A percentile compares a stretch with the other conserved stretches of the same genome.
phyloP scores from a whole-genome alignment of 2,888 invertebrate species.

The Branchinecta sandiegonensis region DNA sequence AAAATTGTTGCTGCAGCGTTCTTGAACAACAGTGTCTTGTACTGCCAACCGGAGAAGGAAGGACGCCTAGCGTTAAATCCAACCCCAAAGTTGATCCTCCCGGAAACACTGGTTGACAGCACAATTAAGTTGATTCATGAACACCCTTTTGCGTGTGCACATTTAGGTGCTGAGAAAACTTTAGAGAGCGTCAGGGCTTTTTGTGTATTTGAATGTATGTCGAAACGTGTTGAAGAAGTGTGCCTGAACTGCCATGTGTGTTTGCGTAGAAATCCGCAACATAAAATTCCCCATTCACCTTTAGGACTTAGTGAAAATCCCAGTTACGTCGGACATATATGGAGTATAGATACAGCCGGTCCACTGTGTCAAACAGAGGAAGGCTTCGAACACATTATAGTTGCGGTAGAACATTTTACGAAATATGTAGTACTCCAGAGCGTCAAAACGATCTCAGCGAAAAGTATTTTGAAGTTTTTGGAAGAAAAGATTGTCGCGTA shows the following conservation, averaged over 20 bases:
- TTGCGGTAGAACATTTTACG: slow-evolving; percentile 4
- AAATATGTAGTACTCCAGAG: not conserved
- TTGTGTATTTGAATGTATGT: too few species aligned
- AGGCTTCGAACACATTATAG: not conserved
- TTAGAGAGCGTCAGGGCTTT: too few species aligned
- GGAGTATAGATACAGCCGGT: slow-evolving; percentile 2
- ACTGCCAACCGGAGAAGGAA: not conserved
- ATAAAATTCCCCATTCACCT: not conserved
- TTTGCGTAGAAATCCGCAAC: too few species aligned
- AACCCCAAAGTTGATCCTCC: not conserved
- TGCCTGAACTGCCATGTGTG: too few species aligned
- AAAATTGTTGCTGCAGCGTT: not conserved
- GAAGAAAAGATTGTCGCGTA: not conserved
- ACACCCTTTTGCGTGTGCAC: too few species aligned
- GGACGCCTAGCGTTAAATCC: not conserved
- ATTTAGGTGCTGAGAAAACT: too few species aligned
- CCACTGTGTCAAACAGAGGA: not conserved
- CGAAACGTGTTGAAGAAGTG: too few species aligned
- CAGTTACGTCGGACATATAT: not conserved
- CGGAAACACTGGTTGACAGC: not conserved
- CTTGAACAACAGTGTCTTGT: slow-evolving; percentile 1
- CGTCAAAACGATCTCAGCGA: not conserved
- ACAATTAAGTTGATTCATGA: too few species aligned
- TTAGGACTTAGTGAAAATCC: slow-evolving; percentile 1
- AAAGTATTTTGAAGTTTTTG: not conserved